A percentile compares a stretch with the other conserved stretches of the same genome.
phyloP scores from a whole-genome alignment of 2,113 vertebrate species.

The Marcusenius ussheri region DNA sequence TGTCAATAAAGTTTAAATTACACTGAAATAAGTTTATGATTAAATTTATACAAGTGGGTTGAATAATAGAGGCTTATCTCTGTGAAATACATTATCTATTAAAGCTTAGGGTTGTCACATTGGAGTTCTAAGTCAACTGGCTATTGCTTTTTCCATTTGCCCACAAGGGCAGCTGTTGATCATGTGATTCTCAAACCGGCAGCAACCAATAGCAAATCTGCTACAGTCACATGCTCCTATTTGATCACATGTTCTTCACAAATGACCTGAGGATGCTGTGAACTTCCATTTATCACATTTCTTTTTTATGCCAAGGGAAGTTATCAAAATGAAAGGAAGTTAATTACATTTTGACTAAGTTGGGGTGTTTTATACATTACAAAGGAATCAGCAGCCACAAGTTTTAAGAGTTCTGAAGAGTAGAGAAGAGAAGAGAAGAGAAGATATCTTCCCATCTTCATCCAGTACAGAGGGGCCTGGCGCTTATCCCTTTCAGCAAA shows the following conservation, averaged over 20 bases:
- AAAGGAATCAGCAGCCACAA: neutral
- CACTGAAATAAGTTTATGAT: constrained; percentile 22
- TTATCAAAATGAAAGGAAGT: neutral
- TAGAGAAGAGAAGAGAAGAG: too few relatives aligned
- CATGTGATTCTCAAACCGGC: neutral
- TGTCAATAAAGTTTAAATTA: constrained; percentile 17
- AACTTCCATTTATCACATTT: neutral
- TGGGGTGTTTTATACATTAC: neutral
- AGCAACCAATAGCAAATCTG: neutral
- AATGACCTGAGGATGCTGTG: neutral
- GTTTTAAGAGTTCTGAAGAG: neutral
- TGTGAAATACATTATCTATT: constrained; percentile 27
- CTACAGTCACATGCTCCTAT: neutral
- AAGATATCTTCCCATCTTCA: neutral
- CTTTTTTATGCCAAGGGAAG: neutral
- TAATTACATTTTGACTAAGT: neutral
- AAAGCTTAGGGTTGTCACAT: constrained; percentile 26
- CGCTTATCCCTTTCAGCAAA: neutral
- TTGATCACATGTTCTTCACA: neutral
- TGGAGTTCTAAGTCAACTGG: neutral
- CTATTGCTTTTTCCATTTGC: neutral
- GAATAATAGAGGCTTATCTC: constrained; percentile 31
- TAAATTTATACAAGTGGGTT: constrained; percentile 29
- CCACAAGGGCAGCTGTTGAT: neutral
- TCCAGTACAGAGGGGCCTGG: neutral